Evolutionary conservation across 2,888 invertebrate genomes (phyloP), one percentile per base, ranked within the genome.

Genomic region (Melanotus villosus): DNA sequence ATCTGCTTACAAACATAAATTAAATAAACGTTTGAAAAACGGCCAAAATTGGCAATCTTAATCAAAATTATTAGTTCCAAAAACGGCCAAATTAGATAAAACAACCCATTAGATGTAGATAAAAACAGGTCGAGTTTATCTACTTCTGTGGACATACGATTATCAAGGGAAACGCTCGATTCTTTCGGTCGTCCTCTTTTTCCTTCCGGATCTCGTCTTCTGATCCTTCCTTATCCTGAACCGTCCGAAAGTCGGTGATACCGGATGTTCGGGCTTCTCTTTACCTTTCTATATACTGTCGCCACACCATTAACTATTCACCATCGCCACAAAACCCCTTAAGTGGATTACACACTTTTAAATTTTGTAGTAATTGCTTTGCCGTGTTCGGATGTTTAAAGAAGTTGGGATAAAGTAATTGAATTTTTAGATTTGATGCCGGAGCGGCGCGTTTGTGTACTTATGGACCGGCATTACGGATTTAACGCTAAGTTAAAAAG

Each of bases 281-380:
- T n/a, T n/a, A n/a, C n/a, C n/a, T n/a, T n/a, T n/a, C n/a, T n/a
- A n/a, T n/a, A n/a, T n/a, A n/a, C n/a, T n/a, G 60, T 41, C 64
- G 43, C 65, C 65, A 62, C 70, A 57, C 78, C 79, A 79, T 80
- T 78, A 80, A 80, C 80, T 77, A 79, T 77, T 77, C 77, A 74
- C 71, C 62, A 76, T 75, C 47, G 64, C 68, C 71, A 67, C 75
- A 74, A 75, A 78, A 75, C 79, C 81, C 80, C 80, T 77, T 81
- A 81, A 82, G 82, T 81, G 81, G 82, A 78, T 78, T 80, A 80
- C 73, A 72, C 70, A 75, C 77, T 79, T 76, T 78, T 78, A 78
- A 82, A 82, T 80, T 79, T 79, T 80, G 76, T 78, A 79, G 80
- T 80, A 80, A 80, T 80, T 80, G 81, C 80, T 80, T 80, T 78